Evolutionary conservation across 53 echinoderm and acorn worm species (phyloP), one percentile per base, ranked within the genome.

Genomic region (Crossaster papposus): DNA sequence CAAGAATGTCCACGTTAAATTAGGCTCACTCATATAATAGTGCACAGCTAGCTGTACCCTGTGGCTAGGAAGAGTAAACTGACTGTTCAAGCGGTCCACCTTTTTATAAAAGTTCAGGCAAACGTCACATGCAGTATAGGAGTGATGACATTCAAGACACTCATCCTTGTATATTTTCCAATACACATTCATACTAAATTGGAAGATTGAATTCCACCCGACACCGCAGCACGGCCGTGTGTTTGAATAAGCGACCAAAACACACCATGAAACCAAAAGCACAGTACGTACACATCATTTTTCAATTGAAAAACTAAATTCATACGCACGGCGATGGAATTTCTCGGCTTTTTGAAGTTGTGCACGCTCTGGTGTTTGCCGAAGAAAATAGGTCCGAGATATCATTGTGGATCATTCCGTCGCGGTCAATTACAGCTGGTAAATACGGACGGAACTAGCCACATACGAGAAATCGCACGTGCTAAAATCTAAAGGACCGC

Each of bases 311-410:
- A 58, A 58, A 58, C 58, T 14, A 58, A 58, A 58, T 15, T 58
- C 58, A 58, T 58, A 58, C 58, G 17, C 58, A 15, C 12, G 58
- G 2, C 15, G 58, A 68, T 10, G 28, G 68, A 17, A 68, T 68
- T 68, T 68, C 68, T 23, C n/a, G 68, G 68, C 28, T 23, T 44
- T 58, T 58, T 68, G 3, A 68, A 23, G 68, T 10, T 68, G 68
- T 5, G 68, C 68, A 68, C 68, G 68, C 28, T 28, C 68, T 7
- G n/a, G 68, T 68, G 68, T 68, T 68, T 68, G 68, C n/a, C 68
- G 28, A 28, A 23, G 28, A 28, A 68, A 68, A 68, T 68, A 26
- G 68, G n/a, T 68, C 24, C 24, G 4, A 10, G n/a, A 7, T 68
- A 28, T 23, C 68, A 58, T 44, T 26, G 68, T 28, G 24, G 68